Percentiles rank a stretch among this genome's conserved stretches.
Conservation (phyloP, 1,140 invertebrate species). For the Lasioglossum baleicum region DNA sequence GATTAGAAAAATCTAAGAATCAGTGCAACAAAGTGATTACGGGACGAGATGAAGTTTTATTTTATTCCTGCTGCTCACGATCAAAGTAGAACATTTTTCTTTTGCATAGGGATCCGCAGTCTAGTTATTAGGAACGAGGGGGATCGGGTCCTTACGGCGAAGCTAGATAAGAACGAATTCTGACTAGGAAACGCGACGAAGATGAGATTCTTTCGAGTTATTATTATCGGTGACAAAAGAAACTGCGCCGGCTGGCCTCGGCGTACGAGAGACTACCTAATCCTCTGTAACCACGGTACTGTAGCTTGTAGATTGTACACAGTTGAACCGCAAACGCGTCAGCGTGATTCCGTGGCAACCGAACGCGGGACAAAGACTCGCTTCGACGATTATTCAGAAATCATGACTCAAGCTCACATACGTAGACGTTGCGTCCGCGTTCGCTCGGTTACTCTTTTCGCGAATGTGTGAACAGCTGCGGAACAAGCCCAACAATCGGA, state of each 20-base stretch:
- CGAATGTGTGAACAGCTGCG: constrained; percentile 35
- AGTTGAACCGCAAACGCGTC: constrained; percentile 14
- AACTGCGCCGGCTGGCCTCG: neutral
- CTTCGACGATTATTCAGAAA: constrained; percentile 63
- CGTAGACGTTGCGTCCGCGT: constrained; percentile 18
- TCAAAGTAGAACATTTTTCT: too few relatives aligned
- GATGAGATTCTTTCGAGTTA: neutral
- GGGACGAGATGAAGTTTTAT: too few relatives aligned
- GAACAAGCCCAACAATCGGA: neutral
- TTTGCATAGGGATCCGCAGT: too few relatives aligned
- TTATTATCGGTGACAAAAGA: neutral
- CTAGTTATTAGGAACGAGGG: too few relatives aligned
- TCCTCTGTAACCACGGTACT: neutral
- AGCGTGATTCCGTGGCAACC: constrained; percentile 37
- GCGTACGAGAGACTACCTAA: neutral
- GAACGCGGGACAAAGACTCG: constrained; percentile 46
- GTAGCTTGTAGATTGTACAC: neutral
- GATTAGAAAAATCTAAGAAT: too few relatives aligned
- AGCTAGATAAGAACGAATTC: neutral
- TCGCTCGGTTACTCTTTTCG: constrained; percentile 25
- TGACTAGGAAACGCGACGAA: neutral
- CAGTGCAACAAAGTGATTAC: too few relatives aligned
- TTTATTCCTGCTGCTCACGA: too few relatives aligned
- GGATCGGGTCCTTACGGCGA: neutral
- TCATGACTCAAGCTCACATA: constrained; percentile 58